Evolutionary conservation across 1,140 invertebrate species (phyloP).

Genomic region (Argopecten irradians): DNA sequence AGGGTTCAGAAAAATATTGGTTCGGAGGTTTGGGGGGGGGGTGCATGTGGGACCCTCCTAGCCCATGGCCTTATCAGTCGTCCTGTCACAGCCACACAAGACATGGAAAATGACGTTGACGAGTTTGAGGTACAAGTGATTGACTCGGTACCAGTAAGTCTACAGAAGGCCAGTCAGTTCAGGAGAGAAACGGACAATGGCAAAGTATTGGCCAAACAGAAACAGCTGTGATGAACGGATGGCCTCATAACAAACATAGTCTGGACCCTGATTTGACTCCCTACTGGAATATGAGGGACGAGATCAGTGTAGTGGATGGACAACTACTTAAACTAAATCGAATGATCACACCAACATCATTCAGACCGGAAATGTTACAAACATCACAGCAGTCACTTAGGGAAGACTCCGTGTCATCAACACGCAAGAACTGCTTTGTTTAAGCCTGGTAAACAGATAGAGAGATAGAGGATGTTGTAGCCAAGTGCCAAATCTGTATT

Average conservation of each 20-base stretch:
- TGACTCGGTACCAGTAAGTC: neutral
- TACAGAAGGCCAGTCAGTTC: no score
- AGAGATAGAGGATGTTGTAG: no score
- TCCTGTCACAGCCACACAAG: no score
- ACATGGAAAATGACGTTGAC: neutral
- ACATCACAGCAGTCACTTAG: neutral
- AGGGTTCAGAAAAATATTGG: no score
- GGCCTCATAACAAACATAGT: conserved; percentile 25
- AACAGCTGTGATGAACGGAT: neutral
- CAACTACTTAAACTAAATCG: neutral
- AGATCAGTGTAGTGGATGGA: no score
- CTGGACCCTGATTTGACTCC: neutral
- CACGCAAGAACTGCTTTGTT: neutral
- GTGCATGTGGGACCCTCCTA: no score
- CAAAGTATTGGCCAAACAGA: no score
- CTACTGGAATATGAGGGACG: conserved; percentile 17
- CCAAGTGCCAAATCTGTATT: no score
- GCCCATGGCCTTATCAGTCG: no score
- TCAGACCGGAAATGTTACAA: neutral
- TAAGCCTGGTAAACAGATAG: no score
- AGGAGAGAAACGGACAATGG: no score
- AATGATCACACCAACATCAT: neutral
- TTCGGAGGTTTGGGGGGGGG: no score
- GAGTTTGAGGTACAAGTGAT: conserved; percentile 27
- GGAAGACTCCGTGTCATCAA: neutral